These are phyloP conservation scores for Trypoxylon attenuatum DNA, from an alignment of 2,888 invertebrate genomes.

Conservation along the genomic window DNA sequence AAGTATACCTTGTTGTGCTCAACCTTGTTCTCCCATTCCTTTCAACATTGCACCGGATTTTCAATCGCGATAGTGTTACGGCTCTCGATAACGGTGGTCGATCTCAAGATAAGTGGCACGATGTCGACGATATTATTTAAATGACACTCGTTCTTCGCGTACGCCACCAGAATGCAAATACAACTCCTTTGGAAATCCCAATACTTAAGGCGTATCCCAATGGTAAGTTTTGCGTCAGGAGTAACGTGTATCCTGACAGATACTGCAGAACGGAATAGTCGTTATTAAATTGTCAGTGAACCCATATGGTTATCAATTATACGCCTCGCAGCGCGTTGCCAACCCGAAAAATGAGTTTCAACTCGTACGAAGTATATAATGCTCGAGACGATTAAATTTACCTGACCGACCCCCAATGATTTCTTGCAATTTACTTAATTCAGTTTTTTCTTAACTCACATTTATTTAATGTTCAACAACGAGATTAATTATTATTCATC, in stretches of 20 bases:
- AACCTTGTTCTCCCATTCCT: not conserved
- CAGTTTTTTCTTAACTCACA: too few relatives aligned
- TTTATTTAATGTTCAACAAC: too few relatives aligned
- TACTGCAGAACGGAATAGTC: not conserved
- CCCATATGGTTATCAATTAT: not conserved
- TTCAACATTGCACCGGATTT: too few relatives aligned
- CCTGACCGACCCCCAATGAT: too few relatives aligned
- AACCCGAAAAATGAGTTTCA: too few relatives aligned
- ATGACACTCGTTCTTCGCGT: conserved; percentile 29
- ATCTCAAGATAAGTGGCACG: conserved; percentile 24
- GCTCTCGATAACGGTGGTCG: not conserved
- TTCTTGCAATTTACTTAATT: too few relatives aligned
- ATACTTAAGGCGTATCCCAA: not conserved
- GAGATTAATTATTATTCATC: too few relatives aligned
- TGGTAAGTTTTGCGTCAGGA: not conserved
- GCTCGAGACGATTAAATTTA: not conserved
- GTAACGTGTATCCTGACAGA: not conserved
- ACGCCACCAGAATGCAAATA: not conserved
- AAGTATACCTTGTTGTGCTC: not conserved
- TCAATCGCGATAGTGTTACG: not conserved
- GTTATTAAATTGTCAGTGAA: not conserved
- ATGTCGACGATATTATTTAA: conserved; percentile 27
- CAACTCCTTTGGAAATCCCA: not conserved
- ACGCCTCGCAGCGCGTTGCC: not conserved
- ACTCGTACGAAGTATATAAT: too few relatives aligned